Evolutionary conservation across 2,888 invertebrate species (phyloP), one percentile per base, ranked within the genome.

Genomic region (Standfussiana lucernea): DNA sequence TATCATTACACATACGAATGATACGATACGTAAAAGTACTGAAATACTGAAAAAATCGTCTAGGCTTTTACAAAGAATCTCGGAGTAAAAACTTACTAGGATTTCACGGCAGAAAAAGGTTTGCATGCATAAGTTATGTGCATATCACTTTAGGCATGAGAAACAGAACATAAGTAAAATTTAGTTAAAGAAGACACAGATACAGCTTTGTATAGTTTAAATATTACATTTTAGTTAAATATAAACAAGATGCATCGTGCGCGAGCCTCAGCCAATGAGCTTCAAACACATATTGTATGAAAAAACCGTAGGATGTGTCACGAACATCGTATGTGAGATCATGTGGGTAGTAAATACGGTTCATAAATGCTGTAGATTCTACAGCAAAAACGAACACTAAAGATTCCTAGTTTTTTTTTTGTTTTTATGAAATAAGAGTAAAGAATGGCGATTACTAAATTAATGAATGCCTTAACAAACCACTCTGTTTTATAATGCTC

Each of bases 71-170:
- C n/a, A 71, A 72, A 68, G 11, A 61, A 66, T 35, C 37, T 32
- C 40, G 3, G 5, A 40, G 18, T 59, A 82, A 76, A 69, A 70
- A 70, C 53, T 45, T 40, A 64, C 28, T 1, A 40, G 50, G 13
- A 15, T 59, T 32, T 65, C 56, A 59, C 32, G 32, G 0, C 15
- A 42, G 61, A 81, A 80, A 75, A 77, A 77, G 50, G 64, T 69
- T 72, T 72, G 64, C 83, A 77, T 81, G 72, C 65, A 83, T 81
- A 81, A 72, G 37, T 83, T 35, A 69, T 78, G 69, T 40, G 64
- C 61, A 69, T 61, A 69, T 72, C 68, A 32, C 45, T 53, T 72
- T 35, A 61, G 28, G 56, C 28, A 28, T 56, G 70, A 77, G 68
- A 82, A 77, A 62, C 28, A 7, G 28, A 72, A 61, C 13, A 15